Evolutionary conservation across 92 coral and sea anemone species (phyloP).

Genomic region (Galaxea fascicularis): DNA sequence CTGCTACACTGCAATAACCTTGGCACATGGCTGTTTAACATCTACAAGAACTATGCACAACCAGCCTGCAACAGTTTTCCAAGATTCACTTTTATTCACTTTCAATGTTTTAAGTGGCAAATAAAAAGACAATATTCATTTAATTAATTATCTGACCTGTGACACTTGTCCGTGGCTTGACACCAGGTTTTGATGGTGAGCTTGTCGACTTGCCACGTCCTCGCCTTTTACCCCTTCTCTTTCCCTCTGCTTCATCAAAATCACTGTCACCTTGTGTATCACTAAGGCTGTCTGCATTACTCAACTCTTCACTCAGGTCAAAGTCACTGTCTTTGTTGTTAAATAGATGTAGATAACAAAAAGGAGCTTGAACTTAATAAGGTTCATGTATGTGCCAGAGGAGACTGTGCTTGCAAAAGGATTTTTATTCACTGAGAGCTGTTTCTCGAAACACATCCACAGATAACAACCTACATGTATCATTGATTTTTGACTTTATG

Average conservation of each 20-base stretch:
- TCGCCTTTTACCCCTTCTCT: conserved; percentile 39
- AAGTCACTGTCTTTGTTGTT: conserved; percentile 75
- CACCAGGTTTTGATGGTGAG: conserved; percentile 66
- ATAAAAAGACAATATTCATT: not conserved
- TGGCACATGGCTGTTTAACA: too few species aligned
- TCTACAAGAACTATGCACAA: too few species aligned
- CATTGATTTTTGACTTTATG: too few species aligned
- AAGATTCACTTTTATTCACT: too few species aligned
- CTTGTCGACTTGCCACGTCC: conserved; percentile 51
- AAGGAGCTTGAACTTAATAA: not conserved
- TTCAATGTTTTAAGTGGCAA: not conserved
- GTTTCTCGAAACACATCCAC: not conserved
- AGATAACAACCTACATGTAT: too few species aligned
- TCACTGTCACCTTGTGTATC: conserved; percentile 75
- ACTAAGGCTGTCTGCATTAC: conserved; percentile 65
- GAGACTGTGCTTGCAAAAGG: too few species aligned
- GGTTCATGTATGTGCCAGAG: too few species aligned
- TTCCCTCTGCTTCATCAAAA: conserved; percentile 55
- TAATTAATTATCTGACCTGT: conserved; percentile 61
- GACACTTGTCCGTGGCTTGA: conserved; percentile 82
- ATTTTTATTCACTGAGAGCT: too few species aligned
- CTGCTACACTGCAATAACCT: too few species aligned
- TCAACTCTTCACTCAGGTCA: conserved; percentile 67
- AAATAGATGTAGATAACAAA: not conserved
- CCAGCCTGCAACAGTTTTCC: too few species aligned